Evolutionary conservation across 35 echinoderm and acorn worm species (phyloP).

Genomic region (Ophioderma brevispina): DNA sequence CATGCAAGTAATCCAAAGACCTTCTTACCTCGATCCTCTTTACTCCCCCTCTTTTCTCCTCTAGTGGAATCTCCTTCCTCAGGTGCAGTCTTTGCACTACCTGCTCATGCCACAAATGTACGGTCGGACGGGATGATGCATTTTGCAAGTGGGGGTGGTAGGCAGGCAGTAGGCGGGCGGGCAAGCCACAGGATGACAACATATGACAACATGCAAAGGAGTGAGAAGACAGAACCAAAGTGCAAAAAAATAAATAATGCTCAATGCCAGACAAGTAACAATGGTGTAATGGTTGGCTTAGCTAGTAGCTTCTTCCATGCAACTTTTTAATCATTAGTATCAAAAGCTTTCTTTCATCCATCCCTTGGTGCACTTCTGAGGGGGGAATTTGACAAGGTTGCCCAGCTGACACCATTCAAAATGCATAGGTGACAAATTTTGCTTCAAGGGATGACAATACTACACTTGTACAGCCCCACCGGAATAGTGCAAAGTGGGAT

Average conservation of each 20-base stretch:
- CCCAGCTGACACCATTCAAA: no score
- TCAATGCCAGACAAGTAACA: neutral
- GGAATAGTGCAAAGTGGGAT: no score
- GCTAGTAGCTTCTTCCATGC: neutral
- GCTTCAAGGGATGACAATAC: no score
- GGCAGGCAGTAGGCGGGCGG: conserved; percentile 1
- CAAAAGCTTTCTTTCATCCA: no score
- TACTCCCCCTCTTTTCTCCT: neutral
- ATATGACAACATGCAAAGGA: conserved; percentile 1
- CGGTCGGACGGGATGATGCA: neutral
- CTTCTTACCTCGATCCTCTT: neutral
- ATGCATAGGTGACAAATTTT: no score
- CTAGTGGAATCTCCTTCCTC: neutral
- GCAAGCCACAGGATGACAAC: conserved; percentile 7
- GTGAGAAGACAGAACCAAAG: neutral
- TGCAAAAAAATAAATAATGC: conserved; percentile 11
- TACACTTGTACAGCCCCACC: no score
- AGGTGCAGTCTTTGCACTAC: neutral
- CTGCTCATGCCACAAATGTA: neutral
- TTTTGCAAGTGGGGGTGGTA: neutral
- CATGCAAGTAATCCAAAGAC: neutral
- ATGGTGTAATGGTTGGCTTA: neutral
- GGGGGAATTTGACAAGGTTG: no score
- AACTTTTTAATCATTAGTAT: no score
- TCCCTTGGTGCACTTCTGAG: no score